Conservation (phyloP, 2,888 invertebrate genomes). For the Zootermopsis nevadensis region DNA sequence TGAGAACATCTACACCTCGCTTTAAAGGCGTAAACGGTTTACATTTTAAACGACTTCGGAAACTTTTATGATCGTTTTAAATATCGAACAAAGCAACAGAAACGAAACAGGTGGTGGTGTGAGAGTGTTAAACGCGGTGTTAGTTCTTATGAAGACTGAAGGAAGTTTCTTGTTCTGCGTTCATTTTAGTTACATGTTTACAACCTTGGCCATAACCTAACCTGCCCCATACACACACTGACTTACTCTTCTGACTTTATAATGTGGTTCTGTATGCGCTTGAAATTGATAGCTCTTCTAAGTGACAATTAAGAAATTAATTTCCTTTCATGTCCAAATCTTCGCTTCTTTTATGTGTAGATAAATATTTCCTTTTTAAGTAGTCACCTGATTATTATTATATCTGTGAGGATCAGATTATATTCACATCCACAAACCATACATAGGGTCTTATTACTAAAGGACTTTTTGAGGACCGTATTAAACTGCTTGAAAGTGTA, state of each 20-base stretch:
- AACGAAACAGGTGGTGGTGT: conserved; percentile 19
- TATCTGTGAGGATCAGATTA: not conserved
- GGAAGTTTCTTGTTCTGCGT: not conserved
- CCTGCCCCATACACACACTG: not conserved
- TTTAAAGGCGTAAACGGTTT: conserved; percentile 24
- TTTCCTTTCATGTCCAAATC: not conserved
- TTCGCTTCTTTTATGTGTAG: not conserved
- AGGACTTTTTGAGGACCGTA: not conserved
- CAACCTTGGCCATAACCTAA: not conserved
- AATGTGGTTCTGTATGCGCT: not conserved
- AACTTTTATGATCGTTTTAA: conserved; percentile 46
- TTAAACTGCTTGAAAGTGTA: not conserved
- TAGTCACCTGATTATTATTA: not conserved
- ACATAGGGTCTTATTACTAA: not conserved
- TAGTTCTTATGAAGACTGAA: not conserved
- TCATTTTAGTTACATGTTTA: not conserved
- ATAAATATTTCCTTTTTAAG: not conserved
- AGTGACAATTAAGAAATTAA: conserved; percentile 52
- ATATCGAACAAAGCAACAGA: conserved; percentile 33
- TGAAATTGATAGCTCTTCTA: conserved; percentile 40
- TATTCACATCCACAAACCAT: not conserved
- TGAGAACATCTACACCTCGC: not conserved
- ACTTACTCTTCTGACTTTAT: conserved; percentile 3
- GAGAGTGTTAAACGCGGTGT: not conserved
- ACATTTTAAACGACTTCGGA: conserved; percentile 37